These are phyloP conservation scores for Patella caerulea DNA, from an alignment of 2,888 invertebrate genomes.

Conservation along the genomic window DNA sequence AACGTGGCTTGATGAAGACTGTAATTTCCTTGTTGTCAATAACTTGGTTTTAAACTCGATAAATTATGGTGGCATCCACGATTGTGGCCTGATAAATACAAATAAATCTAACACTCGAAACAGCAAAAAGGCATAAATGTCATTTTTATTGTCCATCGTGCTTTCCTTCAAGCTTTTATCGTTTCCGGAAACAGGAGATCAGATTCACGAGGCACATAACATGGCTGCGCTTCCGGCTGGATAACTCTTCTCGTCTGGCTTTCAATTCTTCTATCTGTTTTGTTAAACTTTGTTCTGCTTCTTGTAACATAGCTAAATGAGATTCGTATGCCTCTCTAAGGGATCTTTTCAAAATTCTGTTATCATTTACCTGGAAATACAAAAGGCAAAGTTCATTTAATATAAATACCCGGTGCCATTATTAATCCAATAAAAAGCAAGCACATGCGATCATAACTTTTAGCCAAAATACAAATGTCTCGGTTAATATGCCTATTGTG, in stretches of 20 bases:
- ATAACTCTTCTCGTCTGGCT: conserved; percentile 11
- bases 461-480: no score
- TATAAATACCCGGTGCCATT: no score
- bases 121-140: no score
- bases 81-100: no score
- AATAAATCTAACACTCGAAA: no score
- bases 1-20: no score
- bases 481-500: no score
- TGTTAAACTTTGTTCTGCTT: conserved; percentile 19
- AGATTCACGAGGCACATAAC: conserved; percentile 27
- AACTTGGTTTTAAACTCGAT: no score
- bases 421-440: no score
- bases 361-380: background rate
- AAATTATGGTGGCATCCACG: no score
- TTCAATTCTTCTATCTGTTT: conserved; percentile 19
- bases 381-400: background rate
- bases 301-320: conserved; percentile 18
- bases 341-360: conserved; percentile 14
- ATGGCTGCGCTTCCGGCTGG: conserved; percentile 21
- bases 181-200: conserved; percentile 27
- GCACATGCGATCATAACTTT: no score
- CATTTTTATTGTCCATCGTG: background rate
- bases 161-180: conserved; percentile 15
- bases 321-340: conserved; percentile 18
- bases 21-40: no score